Conservation (phyloP, 2,113 vertebrate species). For the Calyptommatus sinebrachiatus region DNA sequence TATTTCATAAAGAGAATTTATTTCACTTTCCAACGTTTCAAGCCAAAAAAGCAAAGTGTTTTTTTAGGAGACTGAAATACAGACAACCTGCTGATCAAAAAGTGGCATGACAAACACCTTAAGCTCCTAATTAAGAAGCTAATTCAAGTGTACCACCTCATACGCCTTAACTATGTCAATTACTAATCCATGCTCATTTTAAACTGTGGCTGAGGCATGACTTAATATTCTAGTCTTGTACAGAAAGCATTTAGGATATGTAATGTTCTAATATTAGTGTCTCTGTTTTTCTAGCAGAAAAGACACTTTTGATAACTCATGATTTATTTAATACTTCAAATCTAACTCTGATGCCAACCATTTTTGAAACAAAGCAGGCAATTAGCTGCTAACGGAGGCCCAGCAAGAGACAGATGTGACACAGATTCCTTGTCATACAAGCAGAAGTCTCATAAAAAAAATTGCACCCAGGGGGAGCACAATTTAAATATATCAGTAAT, state of each 20-base stretch:
- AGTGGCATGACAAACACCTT: background rate
- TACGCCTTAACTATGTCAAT: slow-evolving; percentile 3
- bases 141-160: slow-evolving; percentile 7
- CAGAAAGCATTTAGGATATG: slow-evolving; percentile 7
- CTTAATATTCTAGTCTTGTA: slow-evolving; percentile 18
- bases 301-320: slow-evolving; percentile 2
- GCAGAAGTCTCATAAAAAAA: background rate
- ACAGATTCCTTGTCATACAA: background rate
- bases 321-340: slow-evolving; percentile 14
- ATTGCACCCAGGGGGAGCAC: background rate
- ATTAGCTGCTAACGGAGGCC: background rate
- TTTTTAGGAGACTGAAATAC: background rate
- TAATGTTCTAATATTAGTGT: background rate
- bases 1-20: background rate
- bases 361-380: slow-evolving; percentile 3
- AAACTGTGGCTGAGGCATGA: background rate
- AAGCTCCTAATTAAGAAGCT: background rate
- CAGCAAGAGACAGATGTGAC: background rate
- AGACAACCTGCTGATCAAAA: background rate
- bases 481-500: background rate
- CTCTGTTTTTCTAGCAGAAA: slow-evolving; percentile 15
- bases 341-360: background rate
- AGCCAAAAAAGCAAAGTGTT: background rate
- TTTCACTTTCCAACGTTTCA: background rate
- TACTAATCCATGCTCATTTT: background rate